Conservation (phyloP, 2,888 invertebrate genomes). For the Brachylomia viminalis region DNA sequence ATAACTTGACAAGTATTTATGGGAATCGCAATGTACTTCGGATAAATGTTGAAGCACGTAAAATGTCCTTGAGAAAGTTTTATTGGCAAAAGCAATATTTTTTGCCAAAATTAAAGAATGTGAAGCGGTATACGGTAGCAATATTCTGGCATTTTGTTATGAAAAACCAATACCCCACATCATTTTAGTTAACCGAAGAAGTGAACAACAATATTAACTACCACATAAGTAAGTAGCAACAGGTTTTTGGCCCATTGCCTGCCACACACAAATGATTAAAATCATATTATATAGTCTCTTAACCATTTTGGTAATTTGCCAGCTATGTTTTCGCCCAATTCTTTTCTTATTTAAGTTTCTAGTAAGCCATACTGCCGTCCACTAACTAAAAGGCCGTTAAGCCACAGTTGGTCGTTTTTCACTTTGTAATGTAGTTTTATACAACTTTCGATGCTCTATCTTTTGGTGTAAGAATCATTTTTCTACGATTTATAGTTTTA, state of each 20-base stretch:
- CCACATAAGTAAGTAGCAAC: constrained; percentile 10
- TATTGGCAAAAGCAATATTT: neutral
- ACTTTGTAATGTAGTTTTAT: no score
- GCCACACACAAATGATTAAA: neutral
- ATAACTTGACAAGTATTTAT: constrained; percentile 67
- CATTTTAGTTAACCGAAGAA: neutral
- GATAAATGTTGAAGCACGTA: constrained; percentile 55
- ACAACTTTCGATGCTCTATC: no score
- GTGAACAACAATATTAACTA: neutral
- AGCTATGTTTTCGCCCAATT: neutral
- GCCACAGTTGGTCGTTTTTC: no score
- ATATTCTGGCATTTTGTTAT: neutral
- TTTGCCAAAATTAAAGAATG: neutral
- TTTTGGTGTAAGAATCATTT: no score
- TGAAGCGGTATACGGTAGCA: neutral
- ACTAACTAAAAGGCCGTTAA: no score
- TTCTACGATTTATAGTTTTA: no score
- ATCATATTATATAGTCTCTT: neutral
- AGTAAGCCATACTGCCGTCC: no score
- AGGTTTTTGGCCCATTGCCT: constrained; percentile 35
- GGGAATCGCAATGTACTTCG: constrained; percentile 53
- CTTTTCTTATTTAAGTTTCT: neutral
- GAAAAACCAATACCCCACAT: neutral
- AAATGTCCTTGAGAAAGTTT: constrained; percentile 40
- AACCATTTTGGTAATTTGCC: constrained; percentile 18